phyloP scores from a whole-genome alignment of 1,140 invertebrate genomes.

The Microplitis mediator region DNA sequence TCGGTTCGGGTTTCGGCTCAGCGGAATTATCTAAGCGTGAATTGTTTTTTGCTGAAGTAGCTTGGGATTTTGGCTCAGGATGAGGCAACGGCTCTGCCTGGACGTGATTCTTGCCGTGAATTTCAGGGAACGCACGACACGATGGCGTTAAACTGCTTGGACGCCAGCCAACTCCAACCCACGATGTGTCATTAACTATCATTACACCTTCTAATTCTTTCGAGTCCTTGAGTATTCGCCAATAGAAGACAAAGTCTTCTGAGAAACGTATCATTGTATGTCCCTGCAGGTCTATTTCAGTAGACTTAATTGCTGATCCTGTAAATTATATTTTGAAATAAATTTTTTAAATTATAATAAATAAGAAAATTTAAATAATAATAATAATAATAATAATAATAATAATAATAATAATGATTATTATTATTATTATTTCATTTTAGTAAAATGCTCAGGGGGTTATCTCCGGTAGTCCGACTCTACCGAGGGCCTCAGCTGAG shows the following conservation, averaged over 20 bases:
- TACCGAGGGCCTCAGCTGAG: no score
- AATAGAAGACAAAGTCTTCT: constrained; percentile 77
- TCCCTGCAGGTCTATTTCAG: constrained; percentile 68
- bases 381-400: not conserved
- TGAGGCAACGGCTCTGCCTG: constrained; percentile 51
- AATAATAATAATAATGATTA: not conserved
- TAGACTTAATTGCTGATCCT: constrained; percentile 72
- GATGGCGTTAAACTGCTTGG: constrained; percentile 72
- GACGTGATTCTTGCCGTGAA: constrained; percentile 58
- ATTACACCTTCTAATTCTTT: constrained; percentile 85
- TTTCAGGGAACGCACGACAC: constrained; percentile 78
- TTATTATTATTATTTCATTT: no score
- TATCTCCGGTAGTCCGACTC: no score
- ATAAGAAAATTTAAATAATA: constrained; percentile 2
- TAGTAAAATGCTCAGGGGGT: no score
- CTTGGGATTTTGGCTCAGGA: constrained; percentile 54
- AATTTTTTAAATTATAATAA: not conserved
- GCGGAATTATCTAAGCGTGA: constrained; percentile 6
- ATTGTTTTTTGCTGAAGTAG: constrained; percentile 36
- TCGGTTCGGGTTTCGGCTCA: constrained; percentile 47
- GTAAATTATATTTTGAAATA: constrained; percentile 5
- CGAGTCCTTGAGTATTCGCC: constrained; percentile 79
- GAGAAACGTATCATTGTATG: constrained; percentile 77
- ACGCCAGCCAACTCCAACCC: constrained; percentile 85
- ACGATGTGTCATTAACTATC: constrained; percentile 82